phyloP scores from a whole-genome alignment of 2,888 invertebrate genomes.

The Drosophila demipolita region DNA sequence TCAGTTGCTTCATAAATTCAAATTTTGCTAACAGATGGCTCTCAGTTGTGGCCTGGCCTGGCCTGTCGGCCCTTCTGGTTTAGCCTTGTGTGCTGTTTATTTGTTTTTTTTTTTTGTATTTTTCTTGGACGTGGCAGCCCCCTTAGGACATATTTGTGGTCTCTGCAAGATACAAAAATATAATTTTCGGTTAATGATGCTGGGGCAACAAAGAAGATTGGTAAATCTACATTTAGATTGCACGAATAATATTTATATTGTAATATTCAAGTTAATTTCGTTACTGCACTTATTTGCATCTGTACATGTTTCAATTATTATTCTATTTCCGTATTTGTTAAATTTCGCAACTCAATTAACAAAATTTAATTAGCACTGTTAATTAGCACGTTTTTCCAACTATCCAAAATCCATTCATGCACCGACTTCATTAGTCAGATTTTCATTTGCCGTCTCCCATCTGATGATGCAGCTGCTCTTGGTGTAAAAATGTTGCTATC shows the following conservation, averaged over 20 bases:
- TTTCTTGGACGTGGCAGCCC: constrained; percentile 2
- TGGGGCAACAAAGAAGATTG: neutral
- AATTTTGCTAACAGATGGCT: constrained; percentile 48
- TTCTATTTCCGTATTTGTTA: constrained; percentile 16
- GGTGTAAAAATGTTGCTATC: constrained; percentile 46
- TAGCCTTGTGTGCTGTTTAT: constrained; percentile 17
- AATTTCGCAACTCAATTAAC: constrained; percentile 35
- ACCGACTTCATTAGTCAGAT: neutral
- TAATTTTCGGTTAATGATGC: constrained; percentile 7
- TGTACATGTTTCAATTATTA: neutral
- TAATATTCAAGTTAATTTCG: constrained; percentile 4
- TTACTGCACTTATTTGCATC: neutral
- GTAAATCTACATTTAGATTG: neutral
- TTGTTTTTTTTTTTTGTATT: neutral
- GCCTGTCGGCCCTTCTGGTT: constrained; percentile 23
- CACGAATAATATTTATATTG: neutral
- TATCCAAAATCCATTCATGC: neutral
- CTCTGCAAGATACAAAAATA: constrained; percentile 17
- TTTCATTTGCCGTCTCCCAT: constrained; percentile 4
- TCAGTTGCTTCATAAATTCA: constrained; percentile 51
- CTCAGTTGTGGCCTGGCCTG: constrained; percentile 19
- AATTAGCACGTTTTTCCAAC: constrained; percentile 43
- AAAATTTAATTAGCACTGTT: constrained; percentile 41
- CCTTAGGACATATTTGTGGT: constrained; percentile 41
- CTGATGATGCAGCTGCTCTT: neutral